These are phyloP conservation scores for Brachyistius frenatus DNA, from an alignment of 2,113 vertebrate species.

Conservation along the genomic window DNA sequence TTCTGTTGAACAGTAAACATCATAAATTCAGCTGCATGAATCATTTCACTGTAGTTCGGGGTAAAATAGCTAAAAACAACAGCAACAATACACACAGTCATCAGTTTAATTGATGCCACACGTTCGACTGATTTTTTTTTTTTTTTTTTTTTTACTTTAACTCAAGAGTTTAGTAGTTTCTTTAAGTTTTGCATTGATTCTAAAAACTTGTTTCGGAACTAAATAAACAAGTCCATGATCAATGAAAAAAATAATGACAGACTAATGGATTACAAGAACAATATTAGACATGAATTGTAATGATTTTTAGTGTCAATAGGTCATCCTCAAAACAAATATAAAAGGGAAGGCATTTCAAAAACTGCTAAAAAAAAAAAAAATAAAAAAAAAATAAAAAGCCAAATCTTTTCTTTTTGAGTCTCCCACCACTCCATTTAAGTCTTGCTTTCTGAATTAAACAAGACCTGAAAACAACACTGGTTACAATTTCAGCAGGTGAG, in stretches of 20 bases:
- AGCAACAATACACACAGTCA: too few species aligned
- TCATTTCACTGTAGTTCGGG: not conserved
- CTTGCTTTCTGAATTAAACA: slow-evolving; percentile 72
- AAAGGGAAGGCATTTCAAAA: slow-evolving; percentile 6
- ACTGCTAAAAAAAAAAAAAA: not conserved
- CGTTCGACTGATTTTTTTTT: not conserved
- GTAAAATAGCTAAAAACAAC: not conserved
- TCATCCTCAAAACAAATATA: slow-evolving; percentile 8
- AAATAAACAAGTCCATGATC: not conserved
- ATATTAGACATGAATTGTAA: not conserved
- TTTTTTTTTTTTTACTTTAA: not conserved
- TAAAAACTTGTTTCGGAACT: not conserved
- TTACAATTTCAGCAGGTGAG: slow-evolving; percentile 73
- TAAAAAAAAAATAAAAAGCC: slow-evolving; percentile 8
- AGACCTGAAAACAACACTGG: slow-evolving; percentile 54
- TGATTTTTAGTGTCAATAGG: not conserved
- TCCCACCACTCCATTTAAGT: slow-evolving; percentile 32
- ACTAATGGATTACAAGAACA: not conserved
- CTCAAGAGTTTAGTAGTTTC: not conserved
- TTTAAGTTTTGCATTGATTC: not conserved
- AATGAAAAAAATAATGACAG: not conserved
- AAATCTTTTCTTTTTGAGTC: slow-evolving; percentile 58
- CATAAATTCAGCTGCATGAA: not conserved
- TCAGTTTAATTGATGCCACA: not conserved
- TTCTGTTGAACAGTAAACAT: not conserved